Evolutionary conservation across 2,797 vertebrate genomes (phyloP), one percentile per base, ranked within the genome.

Genomic region (Esox lucius): DNA sequence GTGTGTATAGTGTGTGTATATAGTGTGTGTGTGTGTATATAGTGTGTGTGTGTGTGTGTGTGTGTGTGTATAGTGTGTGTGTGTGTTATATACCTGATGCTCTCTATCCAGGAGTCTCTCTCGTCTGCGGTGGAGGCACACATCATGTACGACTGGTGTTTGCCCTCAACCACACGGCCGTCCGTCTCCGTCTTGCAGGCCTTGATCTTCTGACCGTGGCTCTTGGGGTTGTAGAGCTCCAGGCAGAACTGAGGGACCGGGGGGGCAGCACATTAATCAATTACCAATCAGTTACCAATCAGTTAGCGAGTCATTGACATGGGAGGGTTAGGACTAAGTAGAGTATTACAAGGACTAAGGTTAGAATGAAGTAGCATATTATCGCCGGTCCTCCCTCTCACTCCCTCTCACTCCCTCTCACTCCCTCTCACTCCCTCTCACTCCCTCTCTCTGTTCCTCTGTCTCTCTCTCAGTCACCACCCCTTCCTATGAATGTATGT

Each of bases 181-280:
- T 98, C 97, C 0, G 95, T 96, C 0, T 96, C 97, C 0, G 95
- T 98, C 89, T 99, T 99, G 81, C 97, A 98, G 0, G 96, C 98
- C 85, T 99, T 99, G 80, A 98, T 97, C 85, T 95, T 98, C 91
- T 97, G 96, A 17, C 97, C 97, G 69, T 92, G 95, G 83, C 94
- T 96, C 88, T 95, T 93, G 70, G 96, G 95, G 89, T 94, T 96
- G 91, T 95, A 97, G 80, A 98, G 92, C 84, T 98, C 97, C 89
- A 98, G 94, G 83, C 97, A 98, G 83, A 95, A 97, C 96, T 98
- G 83, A 56, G 5, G 17, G 19, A 53, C 9, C 0, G 12, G n/a
- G 1, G 31, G 31, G 22, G 11, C n/a, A 46, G 28, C 8, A 6
- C 22, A 28, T 35, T 9, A 19, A 26, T 46, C 59, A n/a, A 13